These are phyloP conservation scores for Poecilia velifera DNA, from an alignment of 2,797 vertebrate species.

Conservation along the genomic window DNA sequence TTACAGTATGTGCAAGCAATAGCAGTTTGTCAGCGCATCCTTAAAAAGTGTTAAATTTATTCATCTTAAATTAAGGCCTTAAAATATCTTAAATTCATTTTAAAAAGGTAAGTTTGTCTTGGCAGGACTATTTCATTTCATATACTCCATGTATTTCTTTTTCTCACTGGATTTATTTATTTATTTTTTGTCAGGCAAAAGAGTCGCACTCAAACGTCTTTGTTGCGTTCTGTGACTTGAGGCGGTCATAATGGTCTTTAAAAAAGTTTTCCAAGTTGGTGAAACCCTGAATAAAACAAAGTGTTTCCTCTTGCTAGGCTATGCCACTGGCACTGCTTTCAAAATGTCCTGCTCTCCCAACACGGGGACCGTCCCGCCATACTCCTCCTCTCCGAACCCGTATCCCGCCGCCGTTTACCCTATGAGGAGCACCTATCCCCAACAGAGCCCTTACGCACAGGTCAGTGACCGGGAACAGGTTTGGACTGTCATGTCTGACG, in stretches of 20 bases:
- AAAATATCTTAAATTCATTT: too few species aligned
- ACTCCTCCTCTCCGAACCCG: conserved; percentile 92
- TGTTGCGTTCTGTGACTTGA: too few species aligned
- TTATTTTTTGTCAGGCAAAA: too few species aligned
- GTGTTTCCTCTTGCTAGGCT: conserved; percentile 79
- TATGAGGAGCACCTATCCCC: conserved; percentile 94
- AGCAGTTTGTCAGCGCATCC: background rate
- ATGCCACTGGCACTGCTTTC: conserved; percentile 93
- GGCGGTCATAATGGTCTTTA: too few species aligned
- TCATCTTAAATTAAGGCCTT: too few species aligned
- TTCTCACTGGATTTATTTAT: too few species aligned
- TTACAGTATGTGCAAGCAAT: background rate
- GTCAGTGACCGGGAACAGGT: conserved; percentile 65
- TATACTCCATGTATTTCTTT: too few species aligned
- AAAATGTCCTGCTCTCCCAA: conserved; percentile 98
- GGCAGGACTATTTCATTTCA: too few species aligned
- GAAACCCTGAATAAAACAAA: background rate
- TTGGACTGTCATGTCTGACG: background rate
- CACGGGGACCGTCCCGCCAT: conserved; percentile 91
- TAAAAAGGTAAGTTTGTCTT: too few species aligned
- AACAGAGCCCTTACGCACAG: conserved; percentile 97
- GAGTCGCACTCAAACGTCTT: too few species aligned
- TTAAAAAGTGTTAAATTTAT: too few species aligned
- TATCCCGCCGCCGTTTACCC: conserved; percentile 94
- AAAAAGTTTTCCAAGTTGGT: too few species aligned